These are phyloP conservation scores for Sciurus carolinensis DNA, from an alignment of 2,797 vertebrate species.

Conservation along the genomic window DNA sequence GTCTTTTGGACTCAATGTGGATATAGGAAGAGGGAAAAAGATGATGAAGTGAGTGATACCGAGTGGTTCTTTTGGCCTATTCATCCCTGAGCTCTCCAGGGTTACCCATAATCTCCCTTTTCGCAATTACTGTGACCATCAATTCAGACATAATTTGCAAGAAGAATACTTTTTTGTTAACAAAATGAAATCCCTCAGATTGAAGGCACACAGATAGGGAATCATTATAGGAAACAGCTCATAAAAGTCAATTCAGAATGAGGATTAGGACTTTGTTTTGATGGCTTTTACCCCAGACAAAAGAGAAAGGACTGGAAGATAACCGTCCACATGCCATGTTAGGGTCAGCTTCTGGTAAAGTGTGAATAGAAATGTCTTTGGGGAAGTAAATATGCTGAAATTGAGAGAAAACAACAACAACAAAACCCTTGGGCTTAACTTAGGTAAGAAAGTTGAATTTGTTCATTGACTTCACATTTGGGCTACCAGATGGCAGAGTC, in stretches of 20 bases:
- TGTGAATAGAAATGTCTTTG: not conserved
- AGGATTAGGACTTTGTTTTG: not conserved
- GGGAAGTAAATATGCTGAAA: not conserved
- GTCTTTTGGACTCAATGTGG: not conserved
- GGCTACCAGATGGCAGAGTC: not conserved
- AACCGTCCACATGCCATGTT: too few relatives aligned
- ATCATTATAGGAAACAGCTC: too few relatives aligned
- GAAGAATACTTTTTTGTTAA: not conserved
- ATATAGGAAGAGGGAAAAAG: not conserved
- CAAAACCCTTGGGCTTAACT: not conserved
- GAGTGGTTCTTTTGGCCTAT: not conserved
- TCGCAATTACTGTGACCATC: not conserved
- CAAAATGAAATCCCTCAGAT: not conserved
- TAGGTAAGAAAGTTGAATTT: not conserved
- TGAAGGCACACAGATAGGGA: not conserved
- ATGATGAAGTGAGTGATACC: not conserved
- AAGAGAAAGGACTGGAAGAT: not conserved
- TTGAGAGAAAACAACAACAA: not conserved
- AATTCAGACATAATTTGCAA: not conserved
- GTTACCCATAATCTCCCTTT: not conserved
- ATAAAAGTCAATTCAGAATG: not conserved
- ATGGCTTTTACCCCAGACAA: not conserved
- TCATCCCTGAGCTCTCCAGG: not conserved
- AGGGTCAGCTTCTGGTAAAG: not conserved
- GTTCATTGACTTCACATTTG: not conserved